Percentiles rank a stretch among this genome's conserved stretches.
phyloP scores from a whole-genome alignment of 2,888 invertebrate species.

The Andrena flavipes region DNA sequence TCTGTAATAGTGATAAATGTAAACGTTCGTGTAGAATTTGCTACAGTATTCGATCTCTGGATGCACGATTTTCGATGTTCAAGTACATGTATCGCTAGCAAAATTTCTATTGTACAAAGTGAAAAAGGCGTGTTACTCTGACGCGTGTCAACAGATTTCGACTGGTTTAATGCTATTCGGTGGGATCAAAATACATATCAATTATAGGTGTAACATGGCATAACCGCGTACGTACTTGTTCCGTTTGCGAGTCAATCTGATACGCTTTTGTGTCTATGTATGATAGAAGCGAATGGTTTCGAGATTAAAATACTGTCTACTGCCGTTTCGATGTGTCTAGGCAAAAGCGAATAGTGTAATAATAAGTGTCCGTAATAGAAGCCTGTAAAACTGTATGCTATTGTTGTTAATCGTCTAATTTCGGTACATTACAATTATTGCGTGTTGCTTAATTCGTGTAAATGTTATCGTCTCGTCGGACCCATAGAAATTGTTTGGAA shows the following conservation, averaged over 20 bases:
- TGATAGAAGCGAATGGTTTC: neutral
- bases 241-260: neutral
- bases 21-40: conserved; percentile 15
- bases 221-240: neutral
- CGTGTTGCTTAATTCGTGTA: conserved; percentile 24
- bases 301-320: conserved; percentile 40
- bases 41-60: neutral
- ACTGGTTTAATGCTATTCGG: conserved; percentile 35
- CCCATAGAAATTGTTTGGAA: neutral
- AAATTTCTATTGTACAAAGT: conserved; percentile 7
- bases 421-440: neutral
- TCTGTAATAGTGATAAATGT: conserved; percentile 33
- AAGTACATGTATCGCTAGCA: conserved; percentile 12
- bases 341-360: conserved; percentile 10
- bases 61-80: conserved; percentile 18
- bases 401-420: conserved; percentile 23
- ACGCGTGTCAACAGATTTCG: conserved; percentile 19
- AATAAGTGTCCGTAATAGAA: conserved; percentile 1
- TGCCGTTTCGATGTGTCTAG: conserved; percentile 30
- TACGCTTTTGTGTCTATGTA: neutral
- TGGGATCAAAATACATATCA: conserved; percentile 69
- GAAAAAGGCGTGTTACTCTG: neutral
- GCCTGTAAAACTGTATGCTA: neutral
- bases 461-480: conserved; percentile 3
- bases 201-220: conserved; percentile 11